These are phyloP conservation scores for Trichogramma pretiosum DNA, from an alignment of 1,140 invertebrate genomes.

Conservation along the genomic window DNA sequence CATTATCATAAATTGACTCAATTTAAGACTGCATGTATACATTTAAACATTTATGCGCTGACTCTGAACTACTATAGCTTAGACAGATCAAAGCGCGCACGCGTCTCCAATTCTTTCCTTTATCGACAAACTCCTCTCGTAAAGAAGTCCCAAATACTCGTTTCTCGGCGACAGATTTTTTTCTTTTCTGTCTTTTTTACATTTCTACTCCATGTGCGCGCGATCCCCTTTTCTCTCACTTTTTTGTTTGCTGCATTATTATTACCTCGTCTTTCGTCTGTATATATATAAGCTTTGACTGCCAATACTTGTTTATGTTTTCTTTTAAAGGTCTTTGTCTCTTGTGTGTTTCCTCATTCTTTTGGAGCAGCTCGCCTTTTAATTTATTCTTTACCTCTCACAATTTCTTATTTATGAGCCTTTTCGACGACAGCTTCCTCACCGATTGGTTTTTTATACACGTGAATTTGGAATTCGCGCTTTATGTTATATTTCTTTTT, in stretches of 20 bases:
- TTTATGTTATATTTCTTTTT: not conserved
- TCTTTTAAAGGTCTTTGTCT: not conserved
- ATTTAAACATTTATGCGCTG: too few relatives aligned
- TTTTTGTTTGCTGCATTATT: not conserved
- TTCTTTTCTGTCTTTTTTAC: not conserved
- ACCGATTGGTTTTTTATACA: not conserved
- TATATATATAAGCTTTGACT: too few relatives aligned
- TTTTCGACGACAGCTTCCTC: not conserved
- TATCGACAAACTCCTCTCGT: too few relatives aligned
- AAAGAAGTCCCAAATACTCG: slow-evolving; percentile 5
- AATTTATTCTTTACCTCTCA: not conserved
- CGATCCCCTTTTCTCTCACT: not conserved
- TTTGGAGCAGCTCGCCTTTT: not conserved
- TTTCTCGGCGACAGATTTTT: slow-evolving; percentile 11
- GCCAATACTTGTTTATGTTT: not conserved
- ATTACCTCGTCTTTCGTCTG: not conserved
- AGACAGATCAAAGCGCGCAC: slow-evolving; percentile 18
- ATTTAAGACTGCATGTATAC: too few relatives aligned
- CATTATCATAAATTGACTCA: slow-evolving; percentile 33
- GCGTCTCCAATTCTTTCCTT: slow-evolving; percentile 7
- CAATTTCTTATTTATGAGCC: not conserved
- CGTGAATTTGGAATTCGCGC: not conserved
- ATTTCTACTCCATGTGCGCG: too few relatives aligned
- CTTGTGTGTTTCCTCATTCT: slow-evolving; percentile 1
- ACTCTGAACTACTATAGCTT: too few relatives aligned